Percentiles rank a stretch among this genome's conserved stretches.
phyloP scores from a whole-genome alignment of 1,140 invertebrate species.

The Hyposmocoma kahamanoa region DNA sequence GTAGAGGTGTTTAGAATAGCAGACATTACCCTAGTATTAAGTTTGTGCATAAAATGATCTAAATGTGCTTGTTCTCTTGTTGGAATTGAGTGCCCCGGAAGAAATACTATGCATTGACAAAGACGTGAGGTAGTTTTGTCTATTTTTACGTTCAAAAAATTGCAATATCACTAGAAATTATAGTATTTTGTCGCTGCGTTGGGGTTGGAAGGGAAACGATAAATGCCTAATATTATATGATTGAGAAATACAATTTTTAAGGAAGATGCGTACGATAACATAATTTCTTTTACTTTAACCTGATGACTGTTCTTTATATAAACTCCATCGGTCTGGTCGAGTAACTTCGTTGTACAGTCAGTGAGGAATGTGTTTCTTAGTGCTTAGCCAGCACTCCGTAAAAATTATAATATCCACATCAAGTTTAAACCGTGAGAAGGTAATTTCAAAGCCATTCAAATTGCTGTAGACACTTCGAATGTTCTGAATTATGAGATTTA shows the following conservation, averaged over 20 bases:
- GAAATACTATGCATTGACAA: not conserved
- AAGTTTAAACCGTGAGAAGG: not conserved
- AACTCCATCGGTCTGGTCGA: constrained; percentile 10
- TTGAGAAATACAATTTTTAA: constrained; percentile 8
- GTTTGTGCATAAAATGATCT: constrained; percentile 9
- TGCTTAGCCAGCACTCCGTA: constrained; percentile 6
- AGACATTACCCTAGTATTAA: not conserved
- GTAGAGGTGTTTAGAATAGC: constrained; percentile 7
- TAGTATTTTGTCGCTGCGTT: not conserved
- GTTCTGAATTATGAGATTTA: not conserved
- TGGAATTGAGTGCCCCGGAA: constrained; percentile 3
- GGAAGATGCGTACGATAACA: not conserved
- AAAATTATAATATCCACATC: constrained; percentile 7
- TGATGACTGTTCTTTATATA: constrained; percentile 5
- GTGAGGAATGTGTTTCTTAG: not conserved
- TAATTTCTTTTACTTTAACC: not conserved
- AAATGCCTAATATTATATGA: constrained; percentile 7
- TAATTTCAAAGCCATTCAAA: not conserved
- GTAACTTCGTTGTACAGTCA: not conserved
- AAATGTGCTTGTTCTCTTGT: constrained; percentile 7
- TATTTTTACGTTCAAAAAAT: constrained; percentile 1
- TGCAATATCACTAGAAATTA: not conserved
- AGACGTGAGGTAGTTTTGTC: not conserved
- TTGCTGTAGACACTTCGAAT: constrained; percentile 11
- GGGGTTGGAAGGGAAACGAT: constrained; percentile 10